Base-by-base conservation (phyloP, 2,797 vertebrate species). In the Coracias cyanogaster region DNA sequence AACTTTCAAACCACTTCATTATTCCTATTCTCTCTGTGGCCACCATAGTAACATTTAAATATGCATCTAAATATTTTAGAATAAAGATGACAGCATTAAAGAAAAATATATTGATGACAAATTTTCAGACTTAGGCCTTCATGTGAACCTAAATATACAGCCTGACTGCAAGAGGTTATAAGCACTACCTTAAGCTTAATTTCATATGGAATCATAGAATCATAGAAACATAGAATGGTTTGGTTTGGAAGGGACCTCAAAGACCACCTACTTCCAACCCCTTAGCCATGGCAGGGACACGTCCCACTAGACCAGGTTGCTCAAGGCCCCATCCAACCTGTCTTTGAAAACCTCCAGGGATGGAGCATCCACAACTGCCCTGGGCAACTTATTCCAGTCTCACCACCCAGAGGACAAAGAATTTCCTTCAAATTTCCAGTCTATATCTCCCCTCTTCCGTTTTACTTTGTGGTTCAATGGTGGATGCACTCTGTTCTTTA, bases 11-110 rank as follows among this genome's bases (percentile, higher is more conserved):
- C 39, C 15, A 45, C n/a, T 55, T 78, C 35, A 89, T 81, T 87
- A 60, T 37, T 92, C 48, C 31, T 43, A 21, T 73, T 91, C 12
- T 77, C 16, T 54, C 79, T 65, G 54, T 61, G 85, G 57, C 26
- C 73, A 80, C 74, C 78, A 78, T 94, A 60, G 7, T 52, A 24
- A 26, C 10, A 43, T 82, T 69, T 83, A 89, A 78, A 77, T 46
- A 81, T 26, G 22, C 12, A 86, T 66, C 78, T 83, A 92, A 90
- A 86, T 90, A 92, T 82, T 85, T 86, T 33, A 65, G 51, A 70
- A 41, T 41, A 74, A 55, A 22, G 20, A 19, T 85, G 35, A 43
- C 10, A 79, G 14, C 22, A 64, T 82, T 86, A 73, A 82, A 76
- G 25, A 57, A 93, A 89, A 93, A 92, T 41, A 73, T 20, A 13